phyloP scores from a whole-genome alignment of 2,113 vertebrate species.

The Falco punctatus region DNA sequence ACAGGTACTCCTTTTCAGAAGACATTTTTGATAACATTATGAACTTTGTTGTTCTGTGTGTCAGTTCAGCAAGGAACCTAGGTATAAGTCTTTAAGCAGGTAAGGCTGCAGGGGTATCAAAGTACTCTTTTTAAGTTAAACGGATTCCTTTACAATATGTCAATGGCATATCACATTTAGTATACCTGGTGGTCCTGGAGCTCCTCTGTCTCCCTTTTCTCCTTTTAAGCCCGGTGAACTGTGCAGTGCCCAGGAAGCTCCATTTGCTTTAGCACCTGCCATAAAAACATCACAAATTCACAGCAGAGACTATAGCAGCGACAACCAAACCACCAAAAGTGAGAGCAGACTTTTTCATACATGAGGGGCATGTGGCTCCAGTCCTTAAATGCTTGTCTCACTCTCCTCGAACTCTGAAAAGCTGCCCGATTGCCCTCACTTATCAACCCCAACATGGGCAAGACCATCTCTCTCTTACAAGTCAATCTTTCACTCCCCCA shows the following conservation, averaged over 20 bases:
- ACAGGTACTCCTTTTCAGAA: neutral
- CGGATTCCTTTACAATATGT: neutral
- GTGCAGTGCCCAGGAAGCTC: slow-evolving; percentile 66
- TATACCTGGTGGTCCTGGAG: slow-evolving; percentile 83
- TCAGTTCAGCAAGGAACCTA: neutral
- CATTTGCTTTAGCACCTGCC: slow-evolving; percentile 71
- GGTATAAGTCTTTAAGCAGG: neutral
- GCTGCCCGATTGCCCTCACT: neutral
- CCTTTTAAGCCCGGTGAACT: slow-evolving; percentile 78
- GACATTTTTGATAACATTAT: neutral
- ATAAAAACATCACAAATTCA: slow-evolving; percentile 10
- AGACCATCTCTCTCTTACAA: neutral
- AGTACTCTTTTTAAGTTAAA: neutral
- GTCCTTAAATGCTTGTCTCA: neutral
- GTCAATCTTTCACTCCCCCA: neutral
- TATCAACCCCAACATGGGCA: neutral
- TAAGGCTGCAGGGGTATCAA: neutral
- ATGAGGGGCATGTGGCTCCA: neutral
- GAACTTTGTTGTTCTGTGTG: neutral
- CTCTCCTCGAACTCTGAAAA: neutral
- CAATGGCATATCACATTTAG: neutral
- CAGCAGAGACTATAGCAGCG: neutral
- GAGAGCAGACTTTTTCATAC: neutral
- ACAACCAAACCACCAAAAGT: neutral
- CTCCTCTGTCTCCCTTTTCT: slow-evolving; percentile 88